phyloP scores from a whole-genome alignment of 2,113 vertebrate genomes.

The Nicator chloris region DNA sequence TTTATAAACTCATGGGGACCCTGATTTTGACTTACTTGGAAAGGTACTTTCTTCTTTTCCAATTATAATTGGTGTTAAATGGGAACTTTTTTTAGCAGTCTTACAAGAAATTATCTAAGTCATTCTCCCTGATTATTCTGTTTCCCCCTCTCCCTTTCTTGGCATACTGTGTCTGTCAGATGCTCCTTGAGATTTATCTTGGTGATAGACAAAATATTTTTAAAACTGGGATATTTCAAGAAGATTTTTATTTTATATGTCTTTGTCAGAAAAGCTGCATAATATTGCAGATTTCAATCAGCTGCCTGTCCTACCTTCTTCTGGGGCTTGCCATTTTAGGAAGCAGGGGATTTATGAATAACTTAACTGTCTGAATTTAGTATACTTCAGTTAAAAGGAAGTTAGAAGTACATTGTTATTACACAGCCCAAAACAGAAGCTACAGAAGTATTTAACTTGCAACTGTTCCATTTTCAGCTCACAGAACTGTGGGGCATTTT shows the following conservation, averaged over 20 bases:
- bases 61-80: background rate
- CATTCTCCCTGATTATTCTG: conserved; percentile 4
- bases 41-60: background rate
- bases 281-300: conserved; percentile 49
- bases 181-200: conserved; percentile 44
- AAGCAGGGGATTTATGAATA: conserved; percentile 50
- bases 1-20: background rate
- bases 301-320: conserved; percentile 58
- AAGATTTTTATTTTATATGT: conserved; percentile 35
- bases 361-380: conserved; percentile 28
- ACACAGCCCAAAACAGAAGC: conserved; percentile 9
- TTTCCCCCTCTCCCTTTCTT: conserved; percentile 15
- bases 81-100: background rate
- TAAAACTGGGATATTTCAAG: conserved; percentile 53
- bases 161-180: conserved; percentile 31
- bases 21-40: background rate
- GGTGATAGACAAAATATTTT: conserved; percentile 50
- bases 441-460: conserved; percentile 51
- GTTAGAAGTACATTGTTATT: background rate
- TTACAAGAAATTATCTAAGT: conserved; percentile 9
- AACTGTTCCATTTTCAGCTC: conserved; percentile 64
- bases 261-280: conserved; percentile 46
- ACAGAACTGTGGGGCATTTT: conserved; percentile 66
- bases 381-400: conserved; percentile 17
- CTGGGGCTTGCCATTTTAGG: conserved; percentile 43